These are phyloP conservation scores for Microchirus variegatus DNA, from an alignment of 2,797 vertebrate species.

Conservation along the genomic window DNA sequence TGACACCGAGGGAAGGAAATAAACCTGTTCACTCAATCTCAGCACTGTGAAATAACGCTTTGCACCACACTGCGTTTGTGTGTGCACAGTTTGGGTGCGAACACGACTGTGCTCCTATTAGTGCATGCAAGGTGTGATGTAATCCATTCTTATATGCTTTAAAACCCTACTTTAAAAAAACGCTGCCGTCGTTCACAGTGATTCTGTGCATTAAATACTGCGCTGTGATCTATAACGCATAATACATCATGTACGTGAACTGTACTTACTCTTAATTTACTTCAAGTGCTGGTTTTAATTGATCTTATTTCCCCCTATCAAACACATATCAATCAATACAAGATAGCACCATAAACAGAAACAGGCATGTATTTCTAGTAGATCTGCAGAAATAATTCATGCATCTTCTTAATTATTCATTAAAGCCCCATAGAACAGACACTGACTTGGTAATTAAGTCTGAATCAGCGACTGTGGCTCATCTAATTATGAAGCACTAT, in stretches of 20 bases:
- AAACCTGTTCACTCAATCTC: constrained; percentile 49
- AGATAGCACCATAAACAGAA: constrained; percentile 37
- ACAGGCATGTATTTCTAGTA: constrained; percentile 51
- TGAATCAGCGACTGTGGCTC: constrained; percentile 75
- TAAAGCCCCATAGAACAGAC: constrained; percentile 75
- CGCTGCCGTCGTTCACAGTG: constrained; percentile 8
- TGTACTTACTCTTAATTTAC: background rate
- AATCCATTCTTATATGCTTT: background rate
- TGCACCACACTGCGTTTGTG: constrained; percentile 16
- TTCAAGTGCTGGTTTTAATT: constrained; percentile 16
- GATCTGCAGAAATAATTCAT: constrained; percentile 76
- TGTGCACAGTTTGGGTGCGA: background rate
- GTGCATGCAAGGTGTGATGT: background rate
- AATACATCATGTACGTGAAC: constrained; percentile 6
- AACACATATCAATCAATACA: constrained; percentile 59
- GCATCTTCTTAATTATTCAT: constrained; percentile 76
- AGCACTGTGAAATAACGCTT: constrained; percentile 20
- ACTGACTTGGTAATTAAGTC: constrained; percentile 76
- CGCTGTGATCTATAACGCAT: constrained; percentile 18
- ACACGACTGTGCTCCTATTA: background rate
- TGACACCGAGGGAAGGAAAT: constrained; percentile 28
- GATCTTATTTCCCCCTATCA: constrained; percentile 43
- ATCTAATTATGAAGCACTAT: constrained; percentile 78
- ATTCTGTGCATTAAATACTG: constrained; percentile 11
- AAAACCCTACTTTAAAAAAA: background rate